Conservation (phyloP, 30 jellyfish, hydroid and myxozoan genomes). For the Turritopsis rubra region DNA sequence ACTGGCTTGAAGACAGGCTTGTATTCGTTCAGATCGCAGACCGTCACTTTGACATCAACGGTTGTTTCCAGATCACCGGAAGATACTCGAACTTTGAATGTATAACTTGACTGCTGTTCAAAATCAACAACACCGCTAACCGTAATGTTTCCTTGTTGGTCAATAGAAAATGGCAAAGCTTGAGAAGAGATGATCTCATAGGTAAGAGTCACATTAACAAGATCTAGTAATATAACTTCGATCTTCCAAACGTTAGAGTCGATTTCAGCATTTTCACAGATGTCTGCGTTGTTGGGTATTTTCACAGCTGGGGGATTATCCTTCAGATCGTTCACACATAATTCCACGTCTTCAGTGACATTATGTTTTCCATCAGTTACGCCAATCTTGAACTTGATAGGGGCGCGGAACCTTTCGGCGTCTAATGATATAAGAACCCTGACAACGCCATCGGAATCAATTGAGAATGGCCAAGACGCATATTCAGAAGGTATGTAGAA, state of each 20-base stretch:
- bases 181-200: background rate
- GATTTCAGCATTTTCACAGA: constrained; percentile 3
- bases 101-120: background rate
- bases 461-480: background rate
- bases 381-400: background rate
- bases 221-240: background rate
- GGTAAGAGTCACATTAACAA: background rate
- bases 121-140: background rate
- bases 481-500: background rate
- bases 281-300: background rate
- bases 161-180: background rate
- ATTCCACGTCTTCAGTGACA: background rate
- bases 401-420: background rate
- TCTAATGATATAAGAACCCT: background rate
- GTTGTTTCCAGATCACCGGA: background rate
- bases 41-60: constrained; percentile 1
- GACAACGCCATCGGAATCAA: constrained; percentile 6
- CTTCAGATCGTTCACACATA: background rate
- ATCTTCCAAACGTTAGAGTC: background rate
- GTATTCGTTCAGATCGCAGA: constrained; percentile 2
- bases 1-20: constrained; percentile 10
- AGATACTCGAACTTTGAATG: background rate
- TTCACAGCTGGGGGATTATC: constrained; percentile 4
- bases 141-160: background rate
- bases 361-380: constrained; percentile 12